Conservation (phyloP, 1,140 invertebrate genomes). For the Drosophila lacteicornis region DNA sequence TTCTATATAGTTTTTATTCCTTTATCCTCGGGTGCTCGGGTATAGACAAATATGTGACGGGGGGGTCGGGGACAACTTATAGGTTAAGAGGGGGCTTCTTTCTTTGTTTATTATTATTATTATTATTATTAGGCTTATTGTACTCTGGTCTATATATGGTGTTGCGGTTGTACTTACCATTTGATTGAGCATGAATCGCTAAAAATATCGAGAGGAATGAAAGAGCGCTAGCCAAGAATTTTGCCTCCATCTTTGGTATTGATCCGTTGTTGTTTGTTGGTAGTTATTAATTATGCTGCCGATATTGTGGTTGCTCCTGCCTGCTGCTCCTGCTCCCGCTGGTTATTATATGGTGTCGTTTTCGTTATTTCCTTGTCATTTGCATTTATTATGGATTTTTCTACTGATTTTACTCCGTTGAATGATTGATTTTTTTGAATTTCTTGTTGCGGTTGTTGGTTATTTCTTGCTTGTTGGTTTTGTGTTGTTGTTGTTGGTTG, state of each 20-base stretch:
- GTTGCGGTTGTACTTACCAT: constrained; percentile 72
- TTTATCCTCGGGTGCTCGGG: constrained; percentile 24
- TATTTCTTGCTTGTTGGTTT: constrained; percentile 43
- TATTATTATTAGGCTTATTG: constrained; percentile 40
- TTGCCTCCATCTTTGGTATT: constrained; percentile 85
- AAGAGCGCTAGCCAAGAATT: constrained; percentile 84
- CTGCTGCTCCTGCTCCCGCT: constrained; percentile 32
- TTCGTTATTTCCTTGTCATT: constrained; percentile 67
- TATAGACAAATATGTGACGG: background rate
- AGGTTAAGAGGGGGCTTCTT: constrained; percentile 34
- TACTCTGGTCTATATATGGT: background rate
- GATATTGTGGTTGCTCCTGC: constrained; percentile 42
- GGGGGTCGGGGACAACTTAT: constrained; percentile 28
- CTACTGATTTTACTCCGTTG: constrained; percentile 58
- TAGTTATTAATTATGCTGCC: constrained; percentile 55
- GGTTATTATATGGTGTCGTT: constrained; percentile 44
- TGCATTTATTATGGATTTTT: constrained; percentile 67
- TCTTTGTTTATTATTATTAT: constrained; percentile 38
- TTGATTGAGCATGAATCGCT: constrained; percentile 84
- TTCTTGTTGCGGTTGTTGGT: constrained; percentile 42
- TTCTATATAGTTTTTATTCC: constrained; percentile 31
- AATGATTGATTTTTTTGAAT: constrained; percentile 62
- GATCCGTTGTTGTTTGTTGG: constrained; percentile 79
- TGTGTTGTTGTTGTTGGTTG: constrained; percentile 35
- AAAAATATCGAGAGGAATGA: constrained; percentile 85